Percentiles rank a stretch among this genome's conserved stretches.
Conservation (phyloP, 2,113 vertebrate genomes). For the Megaceryle torquata region DNA sequence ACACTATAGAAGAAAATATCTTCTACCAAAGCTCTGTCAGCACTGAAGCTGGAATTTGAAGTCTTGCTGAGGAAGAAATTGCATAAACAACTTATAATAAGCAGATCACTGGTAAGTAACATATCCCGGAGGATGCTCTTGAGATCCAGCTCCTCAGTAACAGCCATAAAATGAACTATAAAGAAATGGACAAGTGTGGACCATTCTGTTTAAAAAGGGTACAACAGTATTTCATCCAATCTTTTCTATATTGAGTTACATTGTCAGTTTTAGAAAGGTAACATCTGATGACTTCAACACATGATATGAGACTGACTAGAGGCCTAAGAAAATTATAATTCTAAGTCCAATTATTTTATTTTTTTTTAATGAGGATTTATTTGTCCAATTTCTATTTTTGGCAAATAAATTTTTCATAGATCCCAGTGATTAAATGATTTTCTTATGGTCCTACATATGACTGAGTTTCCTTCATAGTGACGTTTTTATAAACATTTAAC, state of each 20-base stretch:
- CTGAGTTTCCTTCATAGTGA: neutral
- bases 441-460: neutral
- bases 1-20: neutral
- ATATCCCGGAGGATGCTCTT: neutral
- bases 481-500: neutral
- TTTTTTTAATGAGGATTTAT: neutral
- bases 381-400: neutral
- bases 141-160: neutral
- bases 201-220: neutral
- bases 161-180: neutral
- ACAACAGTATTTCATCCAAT: neutral
- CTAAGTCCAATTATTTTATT: neutral
- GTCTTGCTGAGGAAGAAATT: neutral
- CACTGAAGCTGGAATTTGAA: neutral
- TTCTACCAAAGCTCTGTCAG: neutral
- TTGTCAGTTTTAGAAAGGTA: neutral
- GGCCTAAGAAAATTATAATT: neutral
- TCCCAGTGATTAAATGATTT: neutral
- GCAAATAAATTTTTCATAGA: neutral
- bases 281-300: neutral
- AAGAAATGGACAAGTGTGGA: neutral
- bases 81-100: neutral
- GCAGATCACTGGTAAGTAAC: neutral
- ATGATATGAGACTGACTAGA: rapidly evolving
- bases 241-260: neutral